These are phyloP conservation scores for Junonia oenone DNA, from an alignment of 2,888 invertebrate species.

Conservation along the genomic window DNA sequence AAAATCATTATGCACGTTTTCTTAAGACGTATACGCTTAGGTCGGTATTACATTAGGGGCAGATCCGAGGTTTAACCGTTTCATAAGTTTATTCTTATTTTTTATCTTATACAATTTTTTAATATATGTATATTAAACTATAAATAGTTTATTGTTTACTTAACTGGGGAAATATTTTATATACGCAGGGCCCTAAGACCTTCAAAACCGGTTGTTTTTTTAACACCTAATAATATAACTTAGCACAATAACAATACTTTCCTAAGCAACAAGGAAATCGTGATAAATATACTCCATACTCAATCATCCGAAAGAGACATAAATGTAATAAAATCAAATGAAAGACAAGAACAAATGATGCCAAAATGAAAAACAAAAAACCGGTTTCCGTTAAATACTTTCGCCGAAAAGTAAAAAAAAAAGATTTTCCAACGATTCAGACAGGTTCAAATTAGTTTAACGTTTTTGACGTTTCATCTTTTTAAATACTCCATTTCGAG, in stretches of 20 bases:
- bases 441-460: slow-evolving; percentile 9
- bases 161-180: no score
- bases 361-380: background rate
- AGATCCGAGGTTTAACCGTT: no score
- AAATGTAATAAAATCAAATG: background rate
- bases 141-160: no score
- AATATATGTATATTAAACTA: no score
- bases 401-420: slow-evolving; percentile 6
- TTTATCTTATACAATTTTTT: no score
- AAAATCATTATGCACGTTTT: no score
- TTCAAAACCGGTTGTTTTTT: no score
- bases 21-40: no score
- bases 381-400: background rate
- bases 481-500: background rate
- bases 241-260: background rate
- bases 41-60: no score
- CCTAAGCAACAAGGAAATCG: background rate
- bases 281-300: background rate
- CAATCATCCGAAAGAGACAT: background rate
- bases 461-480: background rate
- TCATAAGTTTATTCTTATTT: no score
- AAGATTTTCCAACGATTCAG: slow-evolving; percentile 3
- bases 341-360: background rate
- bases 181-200: no score
- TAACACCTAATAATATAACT: no score